A percentile compares a stretch with the other conserved stretches of the same genome.
These are phyloP conservation scores for Astropecten irregularis DNA, from an alignment of 53 echinoderm and acorn worm species.

Conservation along the genomic window DNA sequence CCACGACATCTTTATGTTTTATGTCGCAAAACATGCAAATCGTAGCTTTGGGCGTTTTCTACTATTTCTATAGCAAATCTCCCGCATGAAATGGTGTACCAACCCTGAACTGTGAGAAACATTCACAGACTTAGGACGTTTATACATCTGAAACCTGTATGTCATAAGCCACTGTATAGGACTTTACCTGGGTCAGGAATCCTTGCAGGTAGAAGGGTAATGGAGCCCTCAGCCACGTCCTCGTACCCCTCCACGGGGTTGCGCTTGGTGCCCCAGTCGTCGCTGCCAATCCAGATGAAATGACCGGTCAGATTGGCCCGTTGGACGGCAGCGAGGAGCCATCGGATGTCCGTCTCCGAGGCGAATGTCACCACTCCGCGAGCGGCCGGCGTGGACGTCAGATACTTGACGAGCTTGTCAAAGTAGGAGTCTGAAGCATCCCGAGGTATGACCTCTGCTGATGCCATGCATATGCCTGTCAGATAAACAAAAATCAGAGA, in stretches of 20 bases:
- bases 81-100: too few relatives aligned
- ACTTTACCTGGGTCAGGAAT: too few relatives aligned
- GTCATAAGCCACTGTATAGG: too few relatives aligned
- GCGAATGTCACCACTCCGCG: constrained; percentile 90
- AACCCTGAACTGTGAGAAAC: too few relatives aligned
- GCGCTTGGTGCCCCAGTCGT: constrained; percentile 97
- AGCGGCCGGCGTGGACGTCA: constrained; percentile 58
- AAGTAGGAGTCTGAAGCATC: constrained; percentile 73
- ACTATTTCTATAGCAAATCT: too few relatives aligned
- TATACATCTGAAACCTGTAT: too few relatives aligned
- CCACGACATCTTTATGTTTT: too few relatives aligned
- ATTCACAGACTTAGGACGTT: too few relatives aligned
- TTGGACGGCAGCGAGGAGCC: constrained; percentile 80
- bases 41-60: too few relatives aligned
- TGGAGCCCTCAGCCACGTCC: constrained; percentile 83
- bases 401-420: constrained; percentile 76
- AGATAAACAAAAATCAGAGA: too few relatives aligned
- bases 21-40: too few relatives aligned
- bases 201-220: constrained; percentile 82
- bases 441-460: constrained; percentile 77
- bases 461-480: constrained; percentile 81
- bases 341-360: constrained; percentile 78
- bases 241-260: constrained; percentile 79
- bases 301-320: constrained; percentile 79
- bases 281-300: constrained; percentile 95